Conservation (phyloP, 2,113 vertebrate species). For the Sphaerodactylus townsendi region DNA sequence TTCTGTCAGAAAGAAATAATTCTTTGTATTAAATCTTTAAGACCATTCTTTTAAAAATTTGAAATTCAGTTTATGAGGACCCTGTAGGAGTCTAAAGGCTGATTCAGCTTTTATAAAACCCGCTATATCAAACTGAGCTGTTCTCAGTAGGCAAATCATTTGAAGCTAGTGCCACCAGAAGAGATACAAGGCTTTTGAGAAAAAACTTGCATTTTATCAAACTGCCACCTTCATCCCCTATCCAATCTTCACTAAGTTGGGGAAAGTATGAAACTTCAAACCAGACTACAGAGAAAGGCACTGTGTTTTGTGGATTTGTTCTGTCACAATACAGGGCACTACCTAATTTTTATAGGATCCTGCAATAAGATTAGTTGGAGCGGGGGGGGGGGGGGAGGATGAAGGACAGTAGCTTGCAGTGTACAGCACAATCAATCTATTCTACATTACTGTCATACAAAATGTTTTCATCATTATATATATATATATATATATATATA, state of each 20-base stretch:
- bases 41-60: constrained; percentile 49
- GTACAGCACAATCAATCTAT: background rate
- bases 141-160: constrained; percentile 65
- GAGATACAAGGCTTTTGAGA: constrained; percentile 60
- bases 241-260: constrained; percentile 45
- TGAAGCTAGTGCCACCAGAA: constrained; percentile 63
- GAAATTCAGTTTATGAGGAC: constrained; percentile 55
- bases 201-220: constrained; percentile 63
- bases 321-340: background rate
- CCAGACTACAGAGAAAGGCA: constrained; percentile 28
- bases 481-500: no score
- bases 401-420: background rate
- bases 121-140: constrained; percentile 65
- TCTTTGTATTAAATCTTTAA: constrained; percentile 54
- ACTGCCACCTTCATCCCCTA: constrained; percentile 41
- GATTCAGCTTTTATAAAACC: constrained; percentile 64
- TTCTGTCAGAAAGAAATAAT: constrained; percentile 28
- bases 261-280: constrained; percentile 53
- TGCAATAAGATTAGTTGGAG: background rate
- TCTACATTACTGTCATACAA: background rate
- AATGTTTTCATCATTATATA: constrained; percentile 26
- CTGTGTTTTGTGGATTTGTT: constrained; percentile 3
- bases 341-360: background rate
- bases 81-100: constrained; percentile 52
- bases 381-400: no score